Conservation (phyloP, 2,888 invertebrate species). For the Tetanocera ferruginea region DNA sequence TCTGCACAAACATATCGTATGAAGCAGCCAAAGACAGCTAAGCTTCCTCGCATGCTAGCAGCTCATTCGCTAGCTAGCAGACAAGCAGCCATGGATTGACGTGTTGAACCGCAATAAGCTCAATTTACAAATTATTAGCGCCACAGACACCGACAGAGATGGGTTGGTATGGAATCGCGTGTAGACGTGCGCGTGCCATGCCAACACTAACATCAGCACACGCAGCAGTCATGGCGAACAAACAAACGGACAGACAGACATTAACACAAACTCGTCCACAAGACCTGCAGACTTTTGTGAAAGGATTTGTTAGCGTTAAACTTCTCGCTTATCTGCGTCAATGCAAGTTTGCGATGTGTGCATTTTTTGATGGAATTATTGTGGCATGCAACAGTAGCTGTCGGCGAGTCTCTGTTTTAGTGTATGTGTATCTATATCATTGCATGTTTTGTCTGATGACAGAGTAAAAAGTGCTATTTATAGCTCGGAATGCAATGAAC, state of each 20-base stretch:
- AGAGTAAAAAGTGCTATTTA: not conserved
- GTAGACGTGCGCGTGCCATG: not conserved
- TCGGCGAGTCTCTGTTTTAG: not conserved
- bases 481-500: slow-evolving; percentile 2
- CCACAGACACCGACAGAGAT: slow-evolving; percentile 12
- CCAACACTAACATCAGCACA: not conserved
- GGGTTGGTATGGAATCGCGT: not conserved
- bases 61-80: not conserved
- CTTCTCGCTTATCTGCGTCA: not conserved
- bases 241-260: not conserved
- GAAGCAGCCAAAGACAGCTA: slow-evolving; percentile 1
- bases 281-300: not conserved
- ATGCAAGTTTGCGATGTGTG: not conserved
- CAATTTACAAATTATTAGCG: slow-evolving; percentile 37
- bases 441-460: not conserved
- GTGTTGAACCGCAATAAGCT: slow-evolving; percentile 36
- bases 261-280: not conserved
- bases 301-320: not conserved
- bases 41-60: not conserved
- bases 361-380: not conserved
- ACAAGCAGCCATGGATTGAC: slow-evolving; percentile 13
- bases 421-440: not conserved
- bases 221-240: not conserved
- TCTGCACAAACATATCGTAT: not conserved
- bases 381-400: not conserved